Evolutionary conservation across 92 coral and sea anemone genomes (phyloP).

Genomic region (Umimayanthus kanabou): DNA sequence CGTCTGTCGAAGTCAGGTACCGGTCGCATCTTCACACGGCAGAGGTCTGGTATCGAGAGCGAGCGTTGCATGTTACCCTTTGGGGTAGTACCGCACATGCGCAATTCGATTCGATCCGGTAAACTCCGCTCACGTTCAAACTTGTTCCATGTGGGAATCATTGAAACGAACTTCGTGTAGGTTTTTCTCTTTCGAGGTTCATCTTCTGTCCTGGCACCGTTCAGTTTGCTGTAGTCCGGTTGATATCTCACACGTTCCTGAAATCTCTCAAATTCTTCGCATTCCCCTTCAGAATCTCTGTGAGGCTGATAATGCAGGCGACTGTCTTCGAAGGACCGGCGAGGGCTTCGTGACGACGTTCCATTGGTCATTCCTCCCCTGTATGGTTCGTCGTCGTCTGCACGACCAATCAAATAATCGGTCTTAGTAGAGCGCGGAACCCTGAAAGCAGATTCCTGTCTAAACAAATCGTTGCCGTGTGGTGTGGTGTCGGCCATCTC

Average conservation of each 20-base stretch:
- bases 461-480: not conserved
- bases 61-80: constrained; percentile 48
- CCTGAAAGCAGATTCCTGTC: constrained; percentile 29
- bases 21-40: constrained; percentile 71
- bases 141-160: constrained; percentile 58
- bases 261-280: not conserved
- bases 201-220: constrained; percentile 16
- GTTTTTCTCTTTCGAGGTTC: constrained; percentile 38
- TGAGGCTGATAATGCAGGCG: not conserved
- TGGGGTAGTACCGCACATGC: constrained; percentile 67
- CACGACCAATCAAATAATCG: not conserved
- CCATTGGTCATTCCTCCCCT: not conserved
- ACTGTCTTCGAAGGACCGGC: not conserved
- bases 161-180: constrained; percentile 72
- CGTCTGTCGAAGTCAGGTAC: constrained; percentile 45
- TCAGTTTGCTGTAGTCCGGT: constrained; percentile 1
- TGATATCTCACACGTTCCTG: not conserved
- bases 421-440: constrained; percentile 8
- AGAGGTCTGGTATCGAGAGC: constrained; percentile 79
- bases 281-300: not conserved
- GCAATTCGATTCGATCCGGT: constrained; percentile 89
- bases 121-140: constrained; percentile 58
- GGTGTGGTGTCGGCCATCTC: not conserved
- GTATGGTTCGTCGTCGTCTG: not conserved
- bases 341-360: not conserved